Percentiles rank a stretch among this genome's conserved stretches.
These are phyloP conservation scores for Lophura swinhoii DNA, from an alignment of 2,797 vertebrate genomes.

Conservation along the genomic window DNA sequence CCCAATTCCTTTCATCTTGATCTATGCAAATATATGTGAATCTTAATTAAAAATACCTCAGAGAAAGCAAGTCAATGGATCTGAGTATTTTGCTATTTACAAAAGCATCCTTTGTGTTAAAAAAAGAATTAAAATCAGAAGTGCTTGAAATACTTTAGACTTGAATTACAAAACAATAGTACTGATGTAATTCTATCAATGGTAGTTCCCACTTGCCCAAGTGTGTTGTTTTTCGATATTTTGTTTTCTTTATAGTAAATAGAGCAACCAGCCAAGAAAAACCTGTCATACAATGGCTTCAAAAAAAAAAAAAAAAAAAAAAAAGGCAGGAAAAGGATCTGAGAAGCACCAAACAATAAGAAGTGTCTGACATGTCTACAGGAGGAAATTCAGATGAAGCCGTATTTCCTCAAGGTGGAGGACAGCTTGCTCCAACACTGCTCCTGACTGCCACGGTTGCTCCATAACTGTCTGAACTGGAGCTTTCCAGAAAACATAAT, in stretches of 20 bases:
- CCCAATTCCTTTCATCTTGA: not conserved
- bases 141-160: not conserved
- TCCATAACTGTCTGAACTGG: not conserved
- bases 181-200: not conserved
- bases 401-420: constrained; percentile 72
- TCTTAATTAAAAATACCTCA: not conserved
- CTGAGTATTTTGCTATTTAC: not conserved
- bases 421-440: not conserved
- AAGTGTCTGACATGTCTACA: constrained; percentile 51
- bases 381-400: constrained; percentile 72
- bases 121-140: not conserved
- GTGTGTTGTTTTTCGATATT: not conserved
- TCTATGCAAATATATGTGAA: not conserved
- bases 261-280: constrained; percentile 71
- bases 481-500: constrained; percentile 49
- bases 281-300: constrained; percentile 61
- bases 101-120: not conserved
- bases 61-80: not conserved
- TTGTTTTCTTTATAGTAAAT: constrained; percentile 24
- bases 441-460: constrained; percentile 12
- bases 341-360: constrained; percentile 72
- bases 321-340: constrained; percentile 71
- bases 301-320: constrained; percentile 53
- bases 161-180: not conserved
- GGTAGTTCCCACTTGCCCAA: not conserved